Evolutionary conservation across 2,113 vertebrate species (phyloP).

Genomic region (Grammomys dolichurus): DNA sequence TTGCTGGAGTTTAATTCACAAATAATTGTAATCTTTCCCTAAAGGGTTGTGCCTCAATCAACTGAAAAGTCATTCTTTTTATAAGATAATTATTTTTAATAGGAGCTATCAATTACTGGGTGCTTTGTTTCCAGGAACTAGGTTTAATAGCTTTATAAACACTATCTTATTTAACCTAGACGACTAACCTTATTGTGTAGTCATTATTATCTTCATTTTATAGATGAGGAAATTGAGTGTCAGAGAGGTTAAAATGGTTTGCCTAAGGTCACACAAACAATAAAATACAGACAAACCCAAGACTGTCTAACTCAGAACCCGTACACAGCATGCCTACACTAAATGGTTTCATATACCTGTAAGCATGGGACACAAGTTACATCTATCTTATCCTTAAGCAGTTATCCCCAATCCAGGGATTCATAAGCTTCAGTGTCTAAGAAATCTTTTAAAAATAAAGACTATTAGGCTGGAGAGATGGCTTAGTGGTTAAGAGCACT

Average conservation of each 20-base stretch:
- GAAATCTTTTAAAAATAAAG: constrained; percentile 34
- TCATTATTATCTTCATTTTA: constrained; percentile 62
- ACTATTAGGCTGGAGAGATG: not conserved
- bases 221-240: constrained; percentile 66
- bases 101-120: constrained; percentile 69
- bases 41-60: constrained; percentile 57
- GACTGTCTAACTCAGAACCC: not conserved
- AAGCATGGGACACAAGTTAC: not conserved
- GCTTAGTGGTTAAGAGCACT: no score
- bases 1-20: constrained; percentile 62
- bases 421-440: not conserved
- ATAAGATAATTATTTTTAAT: constrained; percentile 72
- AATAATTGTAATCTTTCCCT: constrained; percentile 57
- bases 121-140: constrained; percentile 13
- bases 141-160: constrained; percentile 39
- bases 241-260: constrained; percentile 57
- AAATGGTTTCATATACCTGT: not conserved
- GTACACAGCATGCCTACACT: not conserved
- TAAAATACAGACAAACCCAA: constrained; percentile 49
- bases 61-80: constrained; percentile 57
- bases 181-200: constrained; percentile 44
- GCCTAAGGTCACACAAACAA: constrained; percentile 51
- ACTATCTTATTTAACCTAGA: constrained; percentile 65
- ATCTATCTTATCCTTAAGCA: not conserved
- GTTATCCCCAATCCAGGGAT: not conserved